Percentiles rank a stretch among this genome's conserved stretches.
Evolutionary conservation across 2,797 vertebrate species (phyloP).

Genomic region (Onychomys torridus): DNA sequence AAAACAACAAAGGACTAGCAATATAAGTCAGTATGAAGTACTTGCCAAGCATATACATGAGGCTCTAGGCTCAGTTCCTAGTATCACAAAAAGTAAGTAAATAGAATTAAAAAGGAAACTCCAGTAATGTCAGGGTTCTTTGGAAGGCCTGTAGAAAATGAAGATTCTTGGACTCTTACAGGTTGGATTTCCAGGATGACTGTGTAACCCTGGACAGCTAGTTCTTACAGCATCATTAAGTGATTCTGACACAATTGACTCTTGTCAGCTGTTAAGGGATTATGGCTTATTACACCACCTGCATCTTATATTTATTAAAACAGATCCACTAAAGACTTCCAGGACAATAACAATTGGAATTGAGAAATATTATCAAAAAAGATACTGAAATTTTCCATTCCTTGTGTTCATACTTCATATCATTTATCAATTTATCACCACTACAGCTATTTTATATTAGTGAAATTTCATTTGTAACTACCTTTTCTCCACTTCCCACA

Average conservation of each 20-base stretch:
- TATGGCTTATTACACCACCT: not conserved
- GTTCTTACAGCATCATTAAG: not conserved
- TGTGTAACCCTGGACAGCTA: no score
- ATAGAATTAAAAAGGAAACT: not conserved
- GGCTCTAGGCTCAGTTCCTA: not conserved
- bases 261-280: not conserved
- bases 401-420: not conserved
- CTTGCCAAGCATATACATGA: not conserved
- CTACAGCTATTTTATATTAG: not conserved
- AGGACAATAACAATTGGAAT: not conserved
- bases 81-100: not conserved
- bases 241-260: not conserved
- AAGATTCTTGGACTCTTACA: not conserved
- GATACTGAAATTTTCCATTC: not conserved
- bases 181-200: not conserved
- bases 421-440: not conserved
- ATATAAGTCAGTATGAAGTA: not conserved
- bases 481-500: not conserved
- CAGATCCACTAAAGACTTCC: not conserved
- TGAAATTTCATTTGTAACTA: not conserved
- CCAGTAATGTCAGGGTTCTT: not conserved
- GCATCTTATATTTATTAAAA: not conserved
- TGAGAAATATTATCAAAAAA: constrained; percentile 11
- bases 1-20: not conserved
- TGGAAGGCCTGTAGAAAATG: not conserved